Conservation (phyloP, 2,888 invertebrate genomes). For the Leptopilina syphax region DNA sequence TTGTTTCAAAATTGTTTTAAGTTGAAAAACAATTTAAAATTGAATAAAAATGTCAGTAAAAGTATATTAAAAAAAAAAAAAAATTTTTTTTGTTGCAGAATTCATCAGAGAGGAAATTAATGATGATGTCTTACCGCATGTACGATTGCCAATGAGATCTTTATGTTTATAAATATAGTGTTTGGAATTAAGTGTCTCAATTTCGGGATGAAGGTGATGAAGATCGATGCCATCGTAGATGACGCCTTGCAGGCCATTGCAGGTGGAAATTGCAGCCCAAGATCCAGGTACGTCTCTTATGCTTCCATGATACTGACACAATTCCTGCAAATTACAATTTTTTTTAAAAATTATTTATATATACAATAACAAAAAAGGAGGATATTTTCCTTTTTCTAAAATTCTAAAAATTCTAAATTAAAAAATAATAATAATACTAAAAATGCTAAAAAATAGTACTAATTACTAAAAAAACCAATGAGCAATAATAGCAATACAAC, state of each 20-base stretch:
- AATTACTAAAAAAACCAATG: too few relatives aligned
- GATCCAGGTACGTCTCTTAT: constrained; percentile 84
- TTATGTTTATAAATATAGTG: constrained; percentile 85
- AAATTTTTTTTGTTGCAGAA: too few relatives aligned
- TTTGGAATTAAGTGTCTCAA: constrained; percentile 76
- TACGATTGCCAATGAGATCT: constrained; percentile 80
- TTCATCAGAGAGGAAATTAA: neutral
- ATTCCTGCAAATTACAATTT: constrained; percentile 79
- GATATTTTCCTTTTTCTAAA: too few relatives aligned
- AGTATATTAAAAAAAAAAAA: too few relatives aligned
- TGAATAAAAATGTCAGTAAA: too few relatives aligned
- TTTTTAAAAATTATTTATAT: too few relatives aligned
- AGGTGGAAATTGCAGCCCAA: constrained; percentile 91
- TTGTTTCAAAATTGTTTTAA: neutral
- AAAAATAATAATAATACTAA: too few relatives aligned
- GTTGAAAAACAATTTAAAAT: too few relatives aligned
- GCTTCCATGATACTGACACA: constrained; percentile 88
- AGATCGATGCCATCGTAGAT: constrained; percentile 87
- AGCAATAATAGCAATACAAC: too few relatives aligned
- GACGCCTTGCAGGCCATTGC: constrained; percentile 86
- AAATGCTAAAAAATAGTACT: too few relatives aligned
- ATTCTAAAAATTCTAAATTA: too few relatives aligned
- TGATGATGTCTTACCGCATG: constrained; percentile 78
- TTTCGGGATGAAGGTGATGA: constrained; percentile 84
- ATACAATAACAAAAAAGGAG: too few relatives aligned